Conservation (phyloP, 2,113 vertebrate genomes). For the Dipodomys stephensi region DNA sequence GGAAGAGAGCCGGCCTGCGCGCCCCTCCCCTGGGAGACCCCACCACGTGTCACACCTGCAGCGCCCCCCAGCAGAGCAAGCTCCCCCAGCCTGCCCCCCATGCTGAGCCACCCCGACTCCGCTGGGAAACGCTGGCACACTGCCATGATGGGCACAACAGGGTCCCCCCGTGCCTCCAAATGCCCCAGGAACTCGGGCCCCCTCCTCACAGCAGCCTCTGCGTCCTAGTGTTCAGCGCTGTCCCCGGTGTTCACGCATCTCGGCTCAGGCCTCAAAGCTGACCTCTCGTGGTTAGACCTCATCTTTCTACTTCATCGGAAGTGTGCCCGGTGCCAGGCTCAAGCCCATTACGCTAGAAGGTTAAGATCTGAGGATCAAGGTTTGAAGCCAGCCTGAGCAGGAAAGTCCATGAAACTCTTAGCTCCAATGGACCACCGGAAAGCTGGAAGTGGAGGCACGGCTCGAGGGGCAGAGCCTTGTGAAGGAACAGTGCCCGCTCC, state of each 20-base stretch:
- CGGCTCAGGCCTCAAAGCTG: not conserved
- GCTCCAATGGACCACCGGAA: too few species aligned
- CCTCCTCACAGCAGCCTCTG: not conserved
- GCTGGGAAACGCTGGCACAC: not conserved
- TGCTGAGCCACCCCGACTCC: not conserved
- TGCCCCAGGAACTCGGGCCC: not conserved
- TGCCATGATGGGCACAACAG: too few species aligned
- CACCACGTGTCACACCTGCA: not conserved
- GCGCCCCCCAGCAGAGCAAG: rapidly evolving
- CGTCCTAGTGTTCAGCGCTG: not conserved
- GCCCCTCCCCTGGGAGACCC: not conserved
- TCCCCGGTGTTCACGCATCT: not conserved
- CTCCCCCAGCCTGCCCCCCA: not conserved
- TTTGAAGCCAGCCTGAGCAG: too few species aligned
- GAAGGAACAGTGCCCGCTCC: too few species aligned
- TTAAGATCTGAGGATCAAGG: too few species aligned
- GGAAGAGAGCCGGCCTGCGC: too few species aligned
- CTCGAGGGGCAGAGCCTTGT: too few species aligned
- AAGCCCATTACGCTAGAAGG: too few species aligned
- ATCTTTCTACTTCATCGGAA: not conserved
- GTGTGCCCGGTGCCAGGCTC: not conserved
- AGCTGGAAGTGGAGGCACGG: too few species aligned
- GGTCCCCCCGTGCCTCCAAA: not conserved
- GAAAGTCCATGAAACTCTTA: too few species aligned
- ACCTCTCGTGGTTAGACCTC: not conserved